Percentiles rank a stretch among this genome's conserved stretches.
Conservation (phyloP, 2,888 invertebrate genomes). For the Augochlorella aurata region DNA sequence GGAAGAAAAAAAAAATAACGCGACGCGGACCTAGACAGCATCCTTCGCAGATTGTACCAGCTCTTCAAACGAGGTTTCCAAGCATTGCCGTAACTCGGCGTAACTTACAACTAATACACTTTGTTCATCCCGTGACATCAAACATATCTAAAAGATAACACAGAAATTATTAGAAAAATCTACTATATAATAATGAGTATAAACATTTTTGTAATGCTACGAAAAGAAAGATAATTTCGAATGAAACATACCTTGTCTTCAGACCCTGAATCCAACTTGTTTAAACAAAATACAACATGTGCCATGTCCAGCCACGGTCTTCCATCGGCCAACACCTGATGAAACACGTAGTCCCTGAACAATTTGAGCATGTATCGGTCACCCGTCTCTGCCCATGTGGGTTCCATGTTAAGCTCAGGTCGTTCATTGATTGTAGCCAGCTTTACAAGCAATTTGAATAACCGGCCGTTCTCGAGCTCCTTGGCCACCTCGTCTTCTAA, state of each 20-base stretch:
- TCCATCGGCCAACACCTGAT: constrained; percentile 95
- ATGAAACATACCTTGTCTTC: constrained; percentile 86
- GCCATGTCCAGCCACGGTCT: constrained; percentile 98
- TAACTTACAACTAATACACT: constrained; percentile 97
- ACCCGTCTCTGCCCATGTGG: constrained; percentile 98
- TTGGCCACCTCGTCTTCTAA: constrained; percentile 95
- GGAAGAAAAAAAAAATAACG: constrained; percentile 35
- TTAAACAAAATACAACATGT: constrained; percentile 96
- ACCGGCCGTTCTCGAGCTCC: constrained; percentile 97
- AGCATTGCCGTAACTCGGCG: constrained; percentile 96
- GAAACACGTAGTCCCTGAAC: constrained; percentile 98
- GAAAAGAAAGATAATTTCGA: background rate
- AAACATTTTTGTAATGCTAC: too few species aligned
- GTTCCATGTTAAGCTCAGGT: constrained; percentile 96
- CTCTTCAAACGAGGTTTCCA: constrained; percentile 96
- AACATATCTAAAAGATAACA: constrained; percentile 87
- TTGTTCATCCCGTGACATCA: constrained; percentile 98
- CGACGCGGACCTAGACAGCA: constrained; percentile 66
- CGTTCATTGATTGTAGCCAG: constrained; percentile 97
- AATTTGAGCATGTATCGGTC: constrained; percentile 99
- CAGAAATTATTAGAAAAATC: too few species aligned
- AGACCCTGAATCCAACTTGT: constrained; percentile 94
- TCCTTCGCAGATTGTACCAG: constrained; percentile 85
- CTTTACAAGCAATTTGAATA: constrained; percentile 95
- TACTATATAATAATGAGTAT: too few species aligned